Base-by-base conservation (phyloP, 2,888 invertebrate species). In the Habrosyne pyritoides region DNA sequence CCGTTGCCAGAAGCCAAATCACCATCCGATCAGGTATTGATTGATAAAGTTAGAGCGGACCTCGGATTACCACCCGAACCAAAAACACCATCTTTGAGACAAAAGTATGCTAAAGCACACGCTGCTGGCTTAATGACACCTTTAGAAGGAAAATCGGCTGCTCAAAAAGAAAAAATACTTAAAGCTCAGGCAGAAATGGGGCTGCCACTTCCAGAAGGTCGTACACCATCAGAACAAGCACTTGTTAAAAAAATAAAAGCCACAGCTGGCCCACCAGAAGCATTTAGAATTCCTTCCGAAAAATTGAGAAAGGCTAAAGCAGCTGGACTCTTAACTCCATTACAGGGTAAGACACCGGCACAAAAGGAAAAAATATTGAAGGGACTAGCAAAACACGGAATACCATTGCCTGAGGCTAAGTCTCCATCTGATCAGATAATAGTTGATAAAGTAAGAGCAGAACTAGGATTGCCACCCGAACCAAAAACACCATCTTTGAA, bases 391-490 rank as follows among this genome's bases (percentile, higher is more conserved):
- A 53, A 49, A 10, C n/a, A 7, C 14, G 57, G 63, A 6, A 7
- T 56, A 0, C 55, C 61, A 10, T 10, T 61, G n/a, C 61, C 61
- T 2, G 56, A 59, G 56, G 53, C 52, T 8, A 61, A 55, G 24
- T 54, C 59, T 1, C 18, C 54, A 10, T 58, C 57, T 60, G 53
- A 49, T 60, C 26, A 46, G 71, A 65, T 21, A 53, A 69, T 2
- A 26, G 60, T 76, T 0, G 63, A 67, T 0, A 76, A 75, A 62
- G 65, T 81, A 4, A 63, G 75, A 21, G 60, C 64, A 47, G 76
- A 80, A 18, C 3, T 79, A 21, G 75, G 75, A 7, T 51, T 77
- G 2, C 74, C 77, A 7, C 68, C 74, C 10, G 69, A 69, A 57
- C 73, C 79, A 0, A 69, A 67, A 53, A 62, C 71, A 6, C 33